Evolutionary conservation across 2,888 invertebrate genomes (phyloP).

Genomic region (Leptodirus hochenwartii): DNA sequence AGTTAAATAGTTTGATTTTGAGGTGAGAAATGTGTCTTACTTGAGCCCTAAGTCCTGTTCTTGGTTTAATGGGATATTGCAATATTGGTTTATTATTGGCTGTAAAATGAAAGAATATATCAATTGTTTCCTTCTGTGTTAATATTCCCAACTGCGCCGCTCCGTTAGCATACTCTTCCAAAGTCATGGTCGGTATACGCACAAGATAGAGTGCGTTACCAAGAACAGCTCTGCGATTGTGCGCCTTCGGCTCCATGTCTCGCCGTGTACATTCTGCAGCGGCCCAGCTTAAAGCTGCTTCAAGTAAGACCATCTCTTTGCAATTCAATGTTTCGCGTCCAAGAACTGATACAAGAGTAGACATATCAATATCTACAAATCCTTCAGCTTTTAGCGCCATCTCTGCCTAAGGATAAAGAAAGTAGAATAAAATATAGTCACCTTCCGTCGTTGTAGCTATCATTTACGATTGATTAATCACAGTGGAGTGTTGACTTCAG

Average conservation of each 20-base stretch:
- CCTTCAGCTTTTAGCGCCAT: slow-evolving; percentile 92
- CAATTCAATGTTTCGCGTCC: slow-evolving; percentile 88
- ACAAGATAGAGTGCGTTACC: slow-evolving; percentile 71
- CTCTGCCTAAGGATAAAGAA: slow-evolving; percentile 55
- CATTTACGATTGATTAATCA: no score
- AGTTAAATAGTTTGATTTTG: not conserved
- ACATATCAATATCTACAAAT: slow-evolving; percentile 88
- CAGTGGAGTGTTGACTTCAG: no score
- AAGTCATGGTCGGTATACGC: slow-evolving; percentile 83
- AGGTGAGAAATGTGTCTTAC: slow-evolving; percentile 27
- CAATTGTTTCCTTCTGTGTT: slow-evolving; percentile 83
- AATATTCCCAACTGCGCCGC: slow-evolving; percentile 86
- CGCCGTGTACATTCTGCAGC: slow-evolving; percentile 73
- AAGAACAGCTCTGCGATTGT: slow-evolving; percentile 58
- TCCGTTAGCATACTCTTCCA: slow-evolving; percentile 88
- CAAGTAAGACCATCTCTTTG: slow-evolving; percentile 79
- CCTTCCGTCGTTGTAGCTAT: no score
- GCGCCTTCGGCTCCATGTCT: slow-evolving; percentile 63
- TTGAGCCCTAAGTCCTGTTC: slow-evolving; percentile 79
- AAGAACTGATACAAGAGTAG: slow-evolving; percentile 80
- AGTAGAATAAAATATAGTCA: not conserved
- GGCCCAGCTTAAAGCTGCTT: slow-evolving; percentile 87
- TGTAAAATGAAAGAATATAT: slow-evolving; percentile 88
- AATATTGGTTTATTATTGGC: slow-evolving; percentile 72
- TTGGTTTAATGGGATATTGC: slow-evolving; percentile 62